Evolutionary conservation across 2,888 invertebrate genomes (phyloP), one percentile per base, ranked within the genome.

Genomic region (Athrips mouffetella): DNA sequence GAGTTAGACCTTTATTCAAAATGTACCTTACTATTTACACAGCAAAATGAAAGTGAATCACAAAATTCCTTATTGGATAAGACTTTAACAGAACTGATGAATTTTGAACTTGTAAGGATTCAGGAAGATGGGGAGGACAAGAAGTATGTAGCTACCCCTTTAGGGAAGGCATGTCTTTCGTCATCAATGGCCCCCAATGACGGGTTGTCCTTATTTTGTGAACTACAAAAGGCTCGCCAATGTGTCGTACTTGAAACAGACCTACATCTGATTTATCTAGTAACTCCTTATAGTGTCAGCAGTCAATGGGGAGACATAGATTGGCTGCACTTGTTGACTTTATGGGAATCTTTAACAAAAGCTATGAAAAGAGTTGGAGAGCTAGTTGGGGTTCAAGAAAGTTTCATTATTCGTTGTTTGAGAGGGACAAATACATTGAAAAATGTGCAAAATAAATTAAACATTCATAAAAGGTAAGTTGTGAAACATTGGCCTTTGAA

Each of bases 161-260:
- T 99, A 47, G 99, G 98, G 0, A 92, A 94, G 70, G 99, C 99
- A 13, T 97, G 98, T 70, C 89, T 99, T 16, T 91, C 96, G 15
- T 97, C 98, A 0, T 96, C 98, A 0, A 92, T 99, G 80, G 94
- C 97, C n/a, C 98, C 99, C 0, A 94, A 95, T 71, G 98, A 99
- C 76, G 98, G 97, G 0, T 85, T 98, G 6, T 91, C 94, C 13
- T 90, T 99, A 33, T 96, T 98, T 70, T 91, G 93, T 54, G 99
- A 99, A 77, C 79, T 99, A 20, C 94, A 96, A 75, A 94, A 93
- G 76, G 97, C 98, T 0, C 90, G 97, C 6, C 93, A 94, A 62
- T 94, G 95, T 68, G 94, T 99, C 70, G 97, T 97, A 0, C 83
- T 99, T 8, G 97, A 98, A 73, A 96, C 95, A 47, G 99, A 99